Conservation (phyloP, 2,797 vertebrate genomes). For the Gymnocypris eckloni region DNA sequence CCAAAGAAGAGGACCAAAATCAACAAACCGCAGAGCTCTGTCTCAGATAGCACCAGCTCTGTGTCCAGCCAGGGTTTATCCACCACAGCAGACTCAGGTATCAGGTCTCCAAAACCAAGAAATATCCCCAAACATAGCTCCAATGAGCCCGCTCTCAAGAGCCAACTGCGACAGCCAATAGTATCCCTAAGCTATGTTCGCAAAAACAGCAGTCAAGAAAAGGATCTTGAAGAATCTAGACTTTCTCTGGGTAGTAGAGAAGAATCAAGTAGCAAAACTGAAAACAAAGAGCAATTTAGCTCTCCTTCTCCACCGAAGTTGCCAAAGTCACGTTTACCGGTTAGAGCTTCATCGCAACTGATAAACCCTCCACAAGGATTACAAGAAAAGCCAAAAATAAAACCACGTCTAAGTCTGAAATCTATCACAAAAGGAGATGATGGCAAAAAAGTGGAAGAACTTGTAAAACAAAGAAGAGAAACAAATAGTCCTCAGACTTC, state of each 20-base stretch:
- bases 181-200: conserved; percentile 57
- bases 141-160: conserved; percentile 74
- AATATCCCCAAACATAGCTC: conserved; percentile 83
- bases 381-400: conserved; percentile 46
- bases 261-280: conserved; percentile 50
- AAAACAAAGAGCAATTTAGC: conserved; percentile 73
- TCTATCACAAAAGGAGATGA: conserved; percentile 51
- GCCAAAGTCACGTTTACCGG: conserved; percentile 57
- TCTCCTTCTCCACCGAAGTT: conserved; percentile 64
- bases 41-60: conserved; percentile 65
- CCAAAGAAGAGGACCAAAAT: conserved; percentile 89
- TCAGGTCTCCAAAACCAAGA: conserved; percentile 69
- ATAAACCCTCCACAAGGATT: conserved; percentile 30
- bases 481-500: conserved; percentile 21
- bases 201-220: conserved; percentile 72
- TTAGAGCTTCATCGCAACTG: conserved; percentile 45
- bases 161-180: conserved; percentile 27
- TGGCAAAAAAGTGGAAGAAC: conserved; percentile 46
- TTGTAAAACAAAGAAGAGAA: conserved; percentile 40
- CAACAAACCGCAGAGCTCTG: conserved; percentile 68
- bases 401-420: conserved; percentile 67
- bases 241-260: conserved; percentile 62
- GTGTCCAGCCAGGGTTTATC: conserved; percentile 71
- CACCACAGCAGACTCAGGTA: conserved; percentile 57
- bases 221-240: conserved; percentile 64